Conservation (phyloP, 2,113 vertebrate species). For the Candoia aspera region DNA sequence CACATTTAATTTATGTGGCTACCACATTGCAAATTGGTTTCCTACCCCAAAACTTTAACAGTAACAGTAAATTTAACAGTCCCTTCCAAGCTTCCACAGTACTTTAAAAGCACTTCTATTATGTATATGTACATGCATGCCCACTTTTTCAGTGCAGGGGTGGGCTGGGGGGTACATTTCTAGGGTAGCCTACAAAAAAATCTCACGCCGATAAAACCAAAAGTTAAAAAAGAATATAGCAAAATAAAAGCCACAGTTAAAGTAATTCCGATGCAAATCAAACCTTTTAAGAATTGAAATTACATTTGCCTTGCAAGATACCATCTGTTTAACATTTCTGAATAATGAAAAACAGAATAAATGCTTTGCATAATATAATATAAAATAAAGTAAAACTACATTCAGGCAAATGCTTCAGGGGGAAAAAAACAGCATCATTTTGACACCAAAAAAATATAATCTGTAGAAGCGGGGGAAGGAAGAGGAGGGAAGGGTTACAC, state of each 20-base stretch:
- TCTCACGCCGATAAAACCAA: not conserved
- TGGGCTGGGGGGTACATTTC: not conserved
- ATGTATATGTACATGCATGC: not conserved
- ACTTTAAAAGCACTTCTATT: not conserved
- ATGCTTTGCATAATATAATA: not conserved
- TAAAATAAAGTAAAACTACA: not conserved
- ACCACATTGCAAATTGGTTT: not conserved
- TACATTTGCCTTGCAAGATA: not conserved
- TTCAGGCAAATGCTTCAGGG: not conserved
- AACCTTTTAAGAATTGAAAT: slow-evolving; percentile 10
- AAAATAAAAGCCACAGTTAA: not conserved
- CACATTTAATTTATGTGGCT: no score
- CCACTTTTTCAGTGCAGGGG: not conserved
- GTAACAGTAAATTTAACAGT: not conserved
- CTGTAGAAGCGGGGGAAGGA: not conserved
- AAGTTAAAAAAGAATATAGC: not conserved
- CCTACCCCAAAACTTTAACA: not conserved
- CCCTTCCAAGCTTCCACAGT: not conserved
- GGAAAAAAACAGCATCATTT: not conserved
- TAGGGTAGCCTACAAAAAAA: not conserved
- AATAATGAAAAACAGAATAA: not conserved
- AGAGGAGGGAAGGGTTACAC: not conserved
- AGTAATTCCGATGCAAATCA: not conserved
- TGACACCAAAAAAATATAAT: not conserved
- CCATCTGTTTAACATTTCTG: not conserved